Base-by-base conservation (phyloP, 2,113 vertebrate species). In the Sceloporus tristichus region DNA sequence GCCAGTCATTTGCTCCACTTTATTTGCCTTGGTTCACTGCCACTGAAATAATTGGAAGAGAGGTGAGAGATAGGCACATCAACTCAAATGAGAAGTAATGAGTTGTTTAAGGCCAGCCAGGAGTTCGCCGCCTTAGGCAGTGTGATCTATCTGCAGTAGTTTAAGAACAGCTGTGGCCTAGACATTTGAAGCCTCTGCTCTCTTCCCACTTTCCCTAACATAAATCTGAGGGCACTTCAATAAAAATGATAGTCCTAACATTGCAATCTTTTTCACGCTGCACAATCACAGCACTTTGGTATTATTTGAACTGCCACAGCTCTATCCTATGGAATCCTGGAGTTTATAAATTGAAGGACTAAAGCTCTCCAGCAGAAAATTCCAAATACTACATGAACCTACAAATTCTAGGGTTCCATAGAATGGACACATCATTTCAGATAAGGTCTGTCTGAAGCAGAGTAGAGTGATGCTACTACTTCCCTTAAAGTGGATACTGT, bases 21-120 rank as follows among this genome's bases (percentile, higher is more conserved):
- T 84, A 78, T 84, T 88, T 70, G 87, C 34, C 62, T 83, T 88
- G 87, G 81, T 70, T 88, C 74, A 77, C 65, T 88, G 87, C 73
- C 82, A 76, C 84, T 88, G 81, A 84, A 77, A 70, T 88, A 88
- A 84, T 77, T 88, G 87, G 87, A 53, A 77, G 59, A 68, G 42
- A 76, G 79, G 79, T 87, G 79, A 87, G 27, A 29, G 54, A 82
- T 19, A 65, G 79, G 54, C 71, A 59, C 54, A 87, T 82, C 70
- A 27, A 25, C 34, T 10, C 70, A 42, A 82, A 87, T 82, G 56
- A 84, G 73, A 77, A 88, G 23, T 77, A 68, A 83, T 84, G 73
- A 53, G 62, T 83, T 88, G 87, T 68, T 75, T 88, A 29, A 1
- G 48, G 81, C 59, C 68, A 83, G 59, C 59, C 13, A 38, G 62